These are phyloP conservation scores for Kryptolebias marmoratus DNA, from an alignment of 2,113 vertebrate genomes.

Conservation along the genomic window DNA sequence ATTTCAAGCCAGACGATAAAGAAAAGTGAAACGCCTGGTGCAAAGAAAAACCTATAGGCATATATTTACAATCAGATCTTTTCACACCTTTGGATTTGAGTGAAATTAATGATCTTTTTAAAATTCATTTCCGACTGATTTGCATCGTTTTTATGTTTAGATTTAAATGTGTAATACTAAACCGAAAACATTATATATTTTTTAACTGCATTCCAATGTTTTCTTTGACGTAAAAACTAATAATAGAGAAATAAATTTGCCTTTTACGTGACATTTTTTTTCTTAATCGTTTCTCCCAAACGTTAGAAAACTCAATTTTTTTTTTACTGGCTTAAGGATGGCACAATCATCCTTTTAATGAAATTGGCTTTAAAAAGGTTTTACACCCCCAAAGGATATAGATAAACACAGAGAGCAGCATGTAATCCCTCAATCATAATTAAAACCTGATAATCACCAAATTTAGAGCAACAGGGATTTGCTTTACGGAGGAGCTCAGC, in stretches of 20 bases:
- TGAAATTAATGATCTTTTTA: slow-evolving; percentile 1
- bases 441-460: slow-evolving; percentile 64
- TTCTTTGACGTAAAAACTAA: slow-evolving; percentile 3
- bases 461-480: slow-evolving; percentile 60
- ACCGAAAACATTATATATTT: neutral
- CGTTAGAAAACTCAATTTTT: slow-evolving; percentile 40
- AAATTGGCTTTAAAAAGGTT: slow-evolving; percentile 67
- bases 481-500: slow-evolving; percentile 37
- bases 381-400: slow-evolving; percentile 54
- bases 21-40: too few relatives aligned
- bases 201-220: neutral
- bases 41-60: neutral
- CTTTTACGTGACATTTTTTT: slow-evolving; percentile 29
- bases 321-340: slow-evolving; percentile 35
- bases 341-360: slow-evolving; percentile 57
- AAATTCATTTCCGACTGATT: neutral
- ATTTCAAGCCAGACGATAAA: neutral
- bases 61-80: slow-evolving; percentile 19
- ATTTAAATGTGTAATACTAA: too few relatives aligned
- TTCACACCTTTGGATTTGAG: slow-evolving; percentile 15
- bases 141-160: neutral
- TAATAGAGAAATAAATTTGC: slow-evolving; percentile 27
- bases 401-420: slow-evolving; percentile 60
- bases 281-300: slow-evolving; percentile 49
- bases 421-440: slow-evolving; percentile 70